Evolutionary conservation across 2,113 vertebrate species (phyloP), one percentile per base, ranked within the genome.

Genomic region (Chaetura pelagica): DNA sequence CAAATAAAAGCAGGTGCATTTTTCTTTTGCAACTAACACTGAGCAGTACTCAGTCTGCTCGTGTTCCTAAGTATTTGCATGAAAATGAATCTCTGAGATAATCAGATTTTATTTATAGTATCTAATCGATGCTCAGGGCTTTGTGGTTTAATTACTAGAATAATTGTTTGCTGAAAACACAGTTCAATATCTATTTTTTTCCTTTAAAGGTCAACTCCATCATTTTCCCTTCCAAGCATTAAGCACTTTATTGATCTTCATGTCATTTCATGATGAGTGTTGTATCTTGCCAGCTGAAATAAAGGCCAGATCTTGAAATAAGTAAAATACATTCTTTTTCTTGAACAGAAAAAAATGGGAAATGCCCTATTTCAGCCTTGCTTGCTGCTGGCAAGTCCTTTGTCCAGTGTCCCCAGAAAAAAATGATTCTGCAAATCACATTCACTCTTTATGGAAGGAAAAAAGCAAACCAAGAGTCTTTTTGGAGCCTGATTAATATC

Each of bases 71-170:
- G 34, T 82, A 91, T 94, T 95, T 96, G 55, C 89, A 89, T 96
- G 83, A 80, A 96, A 94, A 94, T 78, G 86, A 96, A 74, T 84
- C 75, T 95, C 66, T 76, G 82, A 67, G 93, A 96, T 91, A 97
- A 97, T 97, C 91, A 96, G 92, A 95, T 95, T 96, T 97, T 97
- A 97, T 96, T 97, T 96, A 89, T 90, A 90, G 90, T 76, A 79
- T 89, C 87, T 96, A 94, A 97, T 96, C 4, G 44, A 97, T 97
- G 86, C 95, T 96, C 80, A 80, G 95, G 92, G 90, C 40, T 96
- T 97, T 97, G 95, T 93, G 93, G 89, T 95, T 97, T 97, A 97
- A 98, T 97, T 97, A 97, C n/a, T 91, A 76, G 90, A 89, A 82
- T 94, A 88, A 89, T 78, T 87, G 88, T 96, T 93, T 92, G 84